phyloP scores from a whole-genome alignment of 2,113 vertebrate species.

The Oplegnathus fasciatus region DNA sequence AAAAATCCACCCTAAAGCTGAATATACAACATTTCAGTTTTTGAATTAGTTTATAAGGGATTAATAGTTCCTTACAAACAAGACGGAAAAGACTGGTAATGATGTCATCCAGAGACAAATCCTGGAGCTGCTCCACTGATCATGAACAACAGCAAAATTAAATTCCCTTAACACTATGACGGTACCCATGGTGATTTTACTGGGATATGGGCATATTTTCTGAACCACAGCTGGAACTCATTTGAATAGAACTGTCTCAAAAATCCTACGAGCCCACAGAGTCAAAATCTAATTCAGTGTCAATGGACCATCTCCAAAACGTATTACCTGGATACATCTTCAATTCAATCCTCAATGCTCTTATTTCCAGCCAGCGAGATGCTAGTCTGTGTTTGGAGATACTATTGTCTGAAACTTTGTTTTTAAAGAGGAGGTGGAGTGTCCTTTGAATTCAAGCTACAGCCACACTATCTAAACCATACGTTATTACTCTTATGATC shows the following conservation, averaged over 20 bases:
- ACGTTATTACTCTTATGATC: not conserved
- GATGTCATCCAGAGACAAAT: constrained; percentile 33
- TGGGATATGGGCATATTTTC: constrained; percentile 19
- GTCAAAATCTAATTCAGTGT: constrained; percentile 42
- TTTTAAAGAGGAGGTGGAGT: not conserved
- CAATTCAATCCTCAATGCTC: constrained; percentile 24
- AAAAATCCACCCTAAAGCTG: not conserved
- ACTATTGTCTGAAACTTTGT: not conserved
- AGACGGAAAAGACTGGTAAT: not conserved
- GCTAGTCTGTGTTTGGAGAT: constrained; percentile 5
- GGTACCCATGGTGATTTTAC: constrained; percentile 6
- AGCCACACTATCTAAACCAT: not conserved
- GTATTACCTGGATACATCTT: constrained; percentile 35
- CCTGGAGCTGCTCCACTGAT: constrained; percentile 30
- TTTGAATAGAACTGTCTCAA: constrained; percentile 39
- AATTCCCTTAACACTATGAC: not conserved
- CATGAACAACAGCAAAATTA: not conserved
- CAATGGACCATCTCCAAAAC: constrained; percentile 52
- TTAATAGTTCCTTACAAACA: not conserved
- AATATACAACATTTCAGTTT: not conserved
- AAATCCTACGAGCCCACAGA: constrained; percentile 23
- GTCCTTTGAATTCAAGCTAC: constrained; percentile 2
- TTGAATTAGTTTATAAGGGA: not conserved
- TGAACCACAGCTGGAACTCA: constrained; percentile 30
- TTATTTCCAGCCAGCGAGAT: constrained; percentile 23